These are phyloP conservation scores for Cepaea hortensis DNA, from an alignment of 2,888 invertebrate species.

Conservation along the genomic window DNA sequence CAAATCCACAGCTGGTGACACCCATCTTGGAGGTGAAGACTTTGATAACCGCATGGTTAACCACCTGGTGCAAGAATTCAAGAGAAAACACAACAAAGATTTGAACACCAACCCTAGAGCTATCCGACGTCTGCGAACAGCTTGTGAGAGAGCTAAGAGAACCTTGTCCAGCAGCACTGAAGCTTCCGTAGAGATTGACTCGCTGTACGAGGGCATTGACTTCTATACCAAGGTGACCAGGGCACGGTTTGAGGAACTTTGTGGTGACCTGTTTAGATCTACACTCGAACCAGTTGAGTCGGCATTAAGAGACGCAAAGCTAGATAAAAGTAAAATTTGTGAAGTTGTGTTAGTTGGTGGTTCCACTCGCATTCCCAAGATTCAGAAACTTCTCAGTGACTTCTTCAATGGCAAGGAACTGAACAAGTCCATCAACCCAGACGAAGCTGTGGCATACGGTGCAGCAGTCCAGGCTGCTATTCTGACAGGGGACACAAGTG, in stretches of 20 bases:
- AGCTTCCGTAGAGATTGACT: constrained; percentile 89
- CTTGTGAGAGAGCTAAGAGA: constrained; percentile 24
- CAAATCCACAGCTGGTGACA: not conserved
- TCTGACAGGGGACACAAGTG: constrained; percentile 5
- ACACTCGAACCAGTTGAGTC: constrained; percentile 95
- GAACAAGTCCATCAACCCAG: constrained; percentile 97
- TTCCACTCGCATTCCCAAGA: constrained; percentile 83
- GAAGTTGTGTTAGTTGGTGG: constrained; percentile 86
- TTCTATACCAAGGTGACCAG: constrained; percentile 88
- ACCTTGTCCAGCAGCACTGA: constrained; percentile 78
- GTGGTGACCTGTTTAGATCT: constrained; percentile 82
- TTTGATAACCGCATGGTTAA: constrained; percentile 90
- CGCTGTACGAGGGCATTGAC: constrained; percentile 81
- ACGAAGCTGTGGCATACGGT: constrained; percentile 93
- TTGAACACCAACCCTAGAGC: constrained; percentile 83
- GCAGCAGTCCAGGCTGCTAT: constrained; percentile 55
- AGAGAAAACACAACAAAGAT: constrained; percentile 75
- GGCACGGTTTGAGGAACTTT: constrained; percentile 92
- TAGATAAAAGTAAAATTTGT: constrained; percentile 86
- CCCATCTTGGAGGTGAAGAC: constrained; percentile 75
- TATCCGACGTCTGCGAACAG: constrained; percentile 81
- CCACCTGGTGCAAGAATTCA: constrained; percentile 77
- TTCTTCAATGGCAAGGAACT: constrained; percentile 76
- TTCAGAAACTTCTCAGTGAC: constrained; percentile 20
- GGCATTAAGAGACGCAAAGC: constrained; percentile 92